Conservation (phyloP, 2,888 invertebrate species). For the Synanthedon myopaeformis region DNA sequence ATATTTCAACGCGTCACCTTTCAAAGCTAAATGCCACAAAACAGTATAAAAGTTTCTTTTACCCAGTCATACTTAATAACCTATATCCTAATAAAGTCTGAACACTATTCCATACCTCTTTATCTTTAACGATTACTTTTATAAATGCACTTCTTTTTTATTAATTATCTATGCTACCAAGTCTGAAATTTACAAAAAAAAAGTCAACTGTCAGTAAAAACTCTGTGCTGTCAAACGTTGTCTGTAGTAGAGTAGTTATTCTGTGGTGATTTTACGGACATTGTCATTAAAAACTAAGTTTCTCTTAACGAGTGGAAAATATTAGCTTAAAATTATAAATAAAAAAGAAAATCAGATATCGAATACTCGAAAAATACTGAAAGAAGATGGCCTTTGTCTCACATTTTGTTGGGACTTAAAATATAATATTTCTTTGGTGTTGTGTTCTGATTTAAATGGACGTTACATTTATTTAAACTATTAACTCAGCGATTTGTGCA, state of each 20-base stretch:
- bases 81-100: slow-evolving; percentile 25
- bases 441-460: slow-evolving; percentile 57
- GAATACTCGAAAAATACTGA: slow-evolving; percentile 42
- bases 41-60: slow-evolving; percentile 54
- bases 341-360: slow-evolving; percentile 33
- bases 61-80: too few species aligned
- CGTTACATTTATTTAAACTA: slow-evolving; percentile 46
- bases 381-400: slow-evolving; percentile 48
- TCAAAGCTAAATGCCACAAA: slow-evolving; percentile 23
- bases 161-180: slow-evolving; percentile 8
- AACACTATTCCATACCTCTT: slow-evolving; percentile 43
- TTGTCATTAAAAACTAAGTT: too few species aligned
- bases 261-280: too few species aligned
- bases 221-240: too few species aligned
- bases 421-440: slow-evolving; percentile 65
- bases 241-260: too few species aligned
- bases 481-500: slow-evolving; percentile 24
- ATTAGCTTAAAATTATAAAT: slow-evolving; percentile 5
- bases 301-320: background rate
- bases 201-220: background rate
- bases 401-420: slow-evolving; percentile 37
- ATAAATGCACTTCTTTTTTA: slow-evolving; percentile 65
- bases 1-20: background rate
- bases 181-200: slow-evolving; percentile 2
- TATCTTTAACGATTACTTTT: slow-evolving; percentile 56